Evolutionary conservation across 2,797 vertebrate species (phyloP).

Genomic region (Gadopsis marmoratus): DNA sequence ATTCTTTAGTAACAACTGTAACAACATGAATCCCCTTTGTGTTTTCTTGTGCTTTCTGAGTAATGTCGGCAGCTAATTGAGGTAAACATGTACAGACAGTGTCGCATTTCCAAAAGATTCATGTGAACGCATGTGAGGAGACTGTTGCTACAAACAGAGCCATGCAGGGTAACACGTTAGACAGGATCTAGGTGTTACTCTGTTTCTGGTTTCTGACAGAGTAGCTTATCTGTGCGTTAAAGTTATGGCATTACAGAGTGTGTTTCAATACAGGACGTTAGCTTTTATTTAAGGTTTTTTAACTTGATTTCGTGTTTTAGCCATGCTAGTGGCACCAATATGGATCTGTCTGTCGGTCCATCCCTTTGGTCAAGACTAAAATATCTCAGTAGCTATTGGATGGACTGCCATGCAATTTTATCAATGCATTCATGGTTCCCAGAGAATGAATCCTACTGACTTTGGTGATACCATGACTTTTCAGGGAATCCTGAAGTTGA

Average conservation of each 20-base stretch:
- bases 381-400: too few species aligned
- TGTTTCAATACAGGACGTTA: background rate
- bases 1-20: background rate
- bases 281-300: background rate
- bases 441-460: background rate
- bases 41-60: background rate
- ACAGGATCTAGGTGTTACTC: constrained; percentile 21
- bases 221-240: background rate
- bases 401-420: too few species aligned
- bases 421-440: too few species aligned
- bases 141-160: background rate
- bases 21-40: background rate
- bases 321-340: too few species aligned
- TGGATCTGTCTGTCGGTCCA: too few species aligned
- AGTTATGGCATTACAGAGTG: background rate
- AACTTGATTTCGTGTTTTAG: background rate
- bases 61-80: background rate
- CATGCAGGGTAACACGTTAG: constrained; percentile 42
- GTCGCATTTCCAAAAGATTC: background rate
- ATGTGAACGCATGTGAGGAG: background rate
- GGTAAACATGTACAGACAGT: background rate
- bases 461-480: background rate
- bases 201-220: background rate
- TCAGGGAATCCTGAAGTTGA: too few species aligned
- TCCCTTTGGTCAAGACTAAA: too few species aligned